Conservation (phyloP, 1,140 invertebrate species). For the Zaprionus tsacasi region DNA sequence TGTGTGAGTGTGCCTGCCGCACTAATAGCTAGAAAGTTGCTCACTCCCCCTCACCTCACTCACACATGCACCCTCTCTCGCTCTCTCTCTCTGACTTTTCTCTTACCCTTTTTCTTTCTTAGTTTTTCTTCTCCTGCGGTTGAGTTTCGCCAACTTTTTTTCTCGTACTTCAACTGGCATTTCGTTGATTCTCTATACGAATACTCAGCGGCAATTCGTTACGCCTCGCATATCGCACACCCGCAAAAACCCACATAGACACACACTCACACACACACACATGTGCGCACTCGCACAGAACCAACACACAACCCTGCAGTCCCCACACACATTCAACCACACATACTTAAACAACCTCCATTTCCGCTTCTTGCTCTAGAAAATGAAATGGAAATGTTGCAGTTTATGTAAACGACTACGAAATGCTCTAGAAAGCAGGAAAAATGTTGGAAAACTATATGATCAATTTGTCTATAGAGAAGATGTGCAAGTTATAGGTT, state of each 20-base stretch:
- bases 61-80: neutral
- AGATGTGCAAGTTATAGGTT: neutral
- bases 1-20: constrained; percentile 34
- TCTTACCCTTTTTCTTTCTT: neutral
- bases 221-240: constrained; percentile 63
- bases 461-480: neutral
- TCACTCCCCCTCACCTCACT: constrained; percentile 11
- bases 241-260: constrained; percentile 18
- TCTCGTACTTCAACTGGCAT: constrained; percentile 60
- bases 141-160: constrained; percentile 59
- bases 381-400: constrained; percentile 14
- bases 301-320: neutral
- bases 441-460: neutral
- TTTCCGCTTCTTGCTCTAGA: constrained; percentile 48
- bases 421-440: constrained; percentile 16
- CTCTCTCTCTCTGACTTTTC: neutral
- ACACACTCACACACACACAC: constrained; percentile 12
- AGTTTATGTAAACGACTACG: neutral
- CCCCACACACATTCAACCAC: neutral
- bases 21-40: constrained; percentile 64
- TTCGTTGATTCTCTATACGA: constrained; percentile 70
- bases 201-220: constrained; percentile 65
- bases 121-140: constrained; percentile 13
- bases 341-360: constrained; percentile 50
- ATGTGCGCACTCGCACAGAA: constrained; percentile 16